Conservation (phyloP, 2,888 invertebrate species). For the Raillietiella orientalis region DNA sequence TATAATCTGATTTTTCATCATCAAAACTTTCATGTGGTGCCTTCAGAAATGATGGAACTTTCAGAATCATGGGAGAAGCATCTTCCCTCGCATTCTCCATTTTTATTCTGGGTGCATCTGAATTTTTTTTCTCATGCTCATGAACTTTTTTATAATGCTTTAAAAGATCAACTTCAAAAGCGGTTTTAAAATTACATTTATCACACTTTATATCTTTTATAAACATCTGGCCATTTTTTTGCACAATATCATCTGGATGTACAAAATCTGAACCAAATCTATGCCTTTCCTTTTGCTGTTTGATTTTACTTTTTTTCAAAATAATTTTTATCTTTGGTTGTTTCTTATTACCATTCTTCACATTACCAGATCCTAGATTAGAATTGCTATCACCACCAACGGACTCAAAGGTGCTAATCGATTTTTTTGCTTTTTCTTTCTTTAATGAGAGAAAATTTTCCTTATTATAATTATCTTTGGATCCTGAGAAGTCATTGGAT, state of each 20-base stretch:
- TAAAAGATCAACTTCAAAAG: conserved; percentile 22
- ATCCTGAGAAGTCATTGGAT: too few species aligned
- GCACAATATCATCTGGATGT: conserved; percentile 10
- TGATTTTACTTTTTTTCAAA: conserved; percentile 7
- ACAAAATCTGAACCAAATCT: conserved; percentile 9
- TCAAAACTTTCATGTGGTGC: conserved; percentile 15
- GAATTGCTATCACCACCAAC: too few species aligned
- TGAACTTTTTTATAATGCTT: conserved; percentile 18
- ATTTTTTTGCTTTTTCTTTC: too few species aligned
- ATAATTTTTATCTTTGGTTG: conserved; percentile 9
- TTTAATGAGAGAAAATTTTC: too few species aligned
- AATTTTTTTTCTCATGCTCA: conserved; percentile 6
- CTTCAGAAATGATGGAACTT: conserved; percentile 6
- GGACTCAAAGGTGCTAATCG: too few species aligned
- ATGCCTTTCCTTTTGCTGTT: conserved; percentile 7
- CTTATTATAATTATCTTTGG: too few species aligned
- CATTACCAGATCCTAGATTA: too few species aligned
- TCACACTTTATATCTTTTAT: conserved; percentile 14
- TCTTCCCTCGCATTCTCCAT: conserved; percentile 1
- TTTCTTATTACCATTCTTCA: too few species aligned
- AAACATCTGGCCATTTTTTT: conserved; percentile 13
- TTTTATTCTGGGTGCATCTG: conserved; percentile 1
- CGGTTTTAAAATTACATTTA: conserved; percentile 21
- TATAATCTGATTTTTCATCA: too few species aligned
- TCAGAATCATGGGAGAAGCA: conserved; percentile 7